These are phyloP conservation scores for Philypnodon macrostomus DNA, from an alignment of 2,797 vertebrate species.

Conservation along the genomic window DNA sequence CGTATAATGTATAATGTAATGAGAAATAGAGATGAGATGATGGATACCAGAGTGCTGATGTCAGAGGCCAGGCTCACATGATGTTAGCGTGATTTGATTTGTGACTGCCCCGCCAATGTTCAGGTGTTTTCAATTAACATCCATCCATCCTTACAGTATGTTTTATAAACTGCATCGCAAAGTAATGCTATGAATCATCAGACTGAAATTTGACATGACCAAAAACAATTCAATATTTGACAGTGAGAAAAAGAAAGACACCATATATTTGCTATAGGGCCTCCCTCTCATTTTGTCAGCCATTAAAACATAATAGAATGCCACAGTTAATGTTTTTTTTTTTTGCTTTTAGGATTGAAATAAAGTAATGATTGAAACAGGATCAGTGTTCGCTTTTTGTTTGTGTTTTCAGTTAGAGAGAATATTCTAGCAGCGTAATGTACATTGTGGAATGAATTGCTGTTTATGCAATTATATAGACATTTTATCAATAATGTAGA, in stretches of 20 bases:
- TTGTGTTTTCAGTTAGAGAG: no score
- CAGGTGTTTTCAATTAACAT: conserved; percentile 24
- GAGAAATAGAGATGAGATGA: conserved; percentile 39
- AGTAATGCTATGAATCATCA: not conserved
- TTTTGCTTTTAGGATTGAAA: no score
- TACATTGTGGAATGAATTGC: no score
- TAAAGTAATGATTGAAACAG: no score
- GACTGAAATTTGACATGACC: conserved; percentile 10
- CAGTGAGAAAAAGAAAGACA: no score
- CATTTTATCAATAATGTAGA: no score
- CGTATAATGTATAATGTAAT: conserved; percentile 36
- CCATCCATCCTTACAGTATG: conserved; percentile 13
- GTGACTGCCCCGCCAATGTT: conserved; percentile 5
- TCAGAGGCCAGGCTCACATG: conserved; percentile 31
- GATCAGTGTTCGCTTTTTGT: no score
- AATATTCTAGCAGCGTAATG: no score
- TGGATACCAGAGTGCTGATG: conserved; percentile 42
- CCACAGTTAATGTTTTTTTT: no score
- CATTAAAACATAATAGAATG: no score
- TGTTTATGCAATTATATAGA: no score
- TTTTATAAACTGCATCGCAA: conserved; percentile 13
- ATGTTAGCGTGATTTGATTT: conserved; percentile 30
- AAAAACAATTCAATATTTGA: conserved; percentile 15
- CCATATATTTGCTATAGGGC: not conserved
- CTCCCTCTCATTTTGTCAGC: no score